Evolutionary conservation across 2,113 vertebrate genomes (phyloP).

Genomic region (Corythornis madagascariensis): DNA sequence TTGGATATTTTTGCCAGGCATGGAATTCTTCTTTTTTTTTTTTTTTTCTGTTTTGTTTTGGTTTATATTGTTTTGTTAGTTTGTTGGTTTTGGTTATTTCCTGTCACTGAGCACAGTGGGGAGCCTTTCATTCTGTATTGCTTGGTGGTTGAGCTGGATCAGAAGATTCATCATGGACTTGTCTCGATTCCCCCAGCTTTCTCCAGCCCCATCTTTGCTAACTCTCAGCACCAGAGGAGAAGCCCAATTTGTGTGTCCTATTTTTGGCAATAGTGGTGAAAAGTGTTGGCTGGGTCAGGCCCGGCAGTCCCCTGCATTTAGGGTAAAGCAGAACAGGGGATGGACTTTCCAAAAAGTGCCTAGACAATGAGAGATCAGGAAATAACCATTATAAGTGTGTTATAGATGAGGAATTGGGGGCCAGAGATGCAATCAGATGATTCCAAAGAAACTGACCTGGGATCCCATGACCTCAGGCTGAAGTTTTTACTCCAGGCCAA

Average conservation of each 20-base stretch:
- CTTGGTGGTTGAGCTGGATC: background rate
- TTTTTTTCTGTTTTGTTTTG: background rate
- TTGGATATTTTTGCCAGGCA: background rate
- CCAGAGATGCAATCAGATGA: too few species aligned
- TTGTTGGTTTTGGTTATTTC: background rate
- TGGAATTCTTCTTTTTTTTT: background rate
- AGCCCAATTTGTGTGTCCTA: accelerated
- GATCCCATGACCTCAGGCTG: accelerated
- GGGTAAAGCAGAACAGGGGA: background rate
- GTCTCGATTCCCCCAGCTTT: background rate
- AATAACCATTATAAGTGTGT: background rate
- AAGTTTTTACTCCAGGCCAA: accelerated
- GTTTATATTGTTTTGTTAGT: background rate
- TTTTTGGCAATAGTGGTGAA: background rate
- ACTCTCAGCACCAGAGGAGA: background rate
- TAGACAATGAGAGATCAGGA: background rate
- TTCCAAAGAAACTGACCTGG: background rate
- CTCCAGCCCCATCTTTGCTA: background rate
- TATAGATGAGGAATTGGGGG: background rate
- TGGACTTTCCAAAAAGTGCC: background rate
- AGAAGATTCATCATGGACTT: background rate
- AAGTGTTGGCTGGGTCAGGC: accelerated
- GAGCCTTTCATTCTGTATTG: background rate
- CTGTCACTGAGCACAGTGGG: background rate
- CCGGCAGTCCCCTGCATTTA: accelerated